Evolutionary conservation across 2,797 vertebrate genomes (phyloP), one percentile per base, ranked within the genome.

Genomic region (Pseudomugil tenellus): DNA sequence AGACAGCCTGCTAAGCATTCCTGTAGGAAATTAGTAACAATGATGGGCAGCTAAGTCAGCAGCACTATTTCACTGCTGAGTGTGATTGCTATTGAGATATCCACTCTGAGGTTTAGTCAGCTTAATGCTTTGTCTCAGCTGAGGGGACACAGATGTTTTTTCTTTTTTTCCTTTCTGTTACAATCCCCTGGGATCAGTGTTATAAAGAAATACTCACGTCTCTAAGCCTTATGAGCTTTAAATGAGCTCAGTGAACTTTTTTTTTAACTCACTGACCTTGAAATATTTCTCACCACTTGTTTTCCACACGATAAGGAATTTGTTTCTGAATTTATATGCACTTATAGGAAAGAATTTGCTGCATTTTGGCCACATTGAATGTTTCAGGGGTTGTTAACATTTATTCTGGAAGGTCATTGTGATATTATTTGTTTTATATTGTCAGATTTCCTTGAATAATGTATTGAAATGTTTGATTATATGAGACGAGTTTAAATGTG

Each of bases 21-120:
- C 84, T 84, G 70, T 83, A 83, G 86, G 84, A 91, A 79, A 76
- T 81, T 61, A 65, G 68, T 60, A 80, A 91, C 84, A 91, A 90
- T 85, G 71, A 72, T 39, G 48, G 63, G 48, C 41, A 66, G 71
- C 73, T 46, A 71, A 86, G 83, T 89, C 89, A 80, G 83, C 84
- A 75, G 84, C 68, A 72, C 63, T 86, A 87, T 89, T 87, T 85
- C 83, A 80, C 67, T 58, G 76, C 74, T 65, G 72, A 73, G 61
- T 70, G 77, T 86, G 78, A 78, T 80, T 46, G 51, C 72, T 74
- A 86, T 87, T 84, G 74, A 89, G 85, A 88, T 80, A 80, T 88
- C 83, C 55, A 39, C 74, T 74, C 72, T 53, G 74, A 85, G 83
- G 80, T 87, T 90, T 81, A 80, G 83, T 77, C 84, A 85, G 79